Evolutionary conservation across 2,888 invertebrate genomes (phyloP), one percentile per base, ranked within the genome.

Genomic region (Drosophila greeni): DNA sequence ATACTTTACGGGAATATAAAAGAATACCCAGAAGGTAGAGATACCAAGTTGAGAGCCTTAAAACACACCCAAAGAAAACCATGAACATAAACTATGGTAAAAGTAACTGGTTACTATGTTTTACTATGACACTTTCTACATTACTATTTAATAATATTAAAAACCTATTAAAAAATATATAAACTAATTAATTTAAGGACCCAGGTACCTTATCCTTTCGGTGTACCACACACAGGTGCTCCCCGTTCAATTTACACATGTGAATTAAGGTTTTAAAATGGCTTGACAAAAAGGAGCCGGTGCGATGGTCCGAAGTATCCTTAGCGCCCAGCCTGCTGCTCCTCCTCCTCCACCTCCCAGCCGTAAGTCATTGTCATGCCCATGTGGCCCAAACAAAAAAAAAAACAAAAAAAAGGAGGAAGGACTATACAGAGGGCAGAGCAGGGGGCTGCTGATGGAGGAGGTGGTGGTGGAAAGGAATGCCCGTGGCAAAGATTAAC

Each of bases 291-390:
- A 66, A 58, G 42, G 36, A 42, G 56, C 51, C 39, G 40, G 45
- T 33, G 39, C 29, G 23, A 12, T 37, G 37, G 42, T 36, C 49
- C 43, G 29, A 34, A 33, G 40, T 36, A n/a, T 34, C 48, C 56
- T 47, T 47, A 47, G 33, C 26, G 14, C 24, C 12, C 39, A 9
- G 31, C 7, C 23, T 6, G 1, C 24, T 29, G 8, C 26, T 23
- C 51, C 31, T n/a, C 31, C 66, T 29, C 9, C 26, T 23, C 51
- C 31, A 12, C 24, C 66, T 36, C 20, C 52, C 33, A 29, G 69
- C 42, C 59, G 59, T 86, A 86, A 85, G 78, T 86, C 87, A 86
- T 86, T 86, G 86, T 86, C 86, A 86, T 69, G 71, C 69, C 73
- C 75, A 77, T 66, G 75, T 74, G 80, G 77, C 45, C 24, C n/a